A percentile compares a stretch with the other conserved stretches of the same genome.
Evolutionary conservation across 2,113 vertebrate genomes (phyloP).

Genomic region (Alexandromys fortis): DNA sequence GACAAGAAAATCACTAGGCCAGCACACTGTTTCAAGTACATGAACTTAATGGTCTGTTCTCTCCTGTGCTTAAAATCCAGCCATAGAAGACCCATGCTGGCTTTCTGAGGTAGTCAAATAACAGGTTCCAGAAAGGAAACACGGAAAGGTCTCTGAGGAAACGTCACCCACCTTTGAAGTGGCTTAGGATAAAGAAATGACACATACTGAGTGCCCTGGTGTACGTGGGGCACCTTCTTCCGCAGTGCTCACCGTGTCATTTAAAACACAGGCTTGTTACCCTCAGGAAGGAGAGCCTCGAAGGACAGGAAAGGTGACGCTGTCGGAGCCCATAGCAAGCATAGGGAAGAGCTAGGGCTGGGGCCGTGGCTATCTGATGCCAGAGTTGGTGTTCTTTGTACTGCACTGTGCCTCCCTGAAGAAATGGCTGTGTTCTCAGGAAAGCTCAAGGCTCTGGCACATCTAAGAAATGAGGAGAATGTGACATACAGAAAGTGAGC

Average conservation of each 20-base stretch:
- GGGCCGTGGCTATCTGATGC: not conserved
- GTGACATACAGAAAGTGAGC: not conserved
- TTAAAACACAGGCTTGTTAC: slow-evolving; percentile 39
- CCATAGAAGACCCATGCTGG: slow-evolving; percentile 37
- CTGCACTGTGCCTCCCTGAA: not conserved
- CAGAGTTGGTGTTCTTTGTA: not conserved
- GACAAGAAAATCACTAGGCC: slow-evolving; percentile 71
- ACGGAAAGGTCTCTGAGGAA: slow-evolving; percentile 57
- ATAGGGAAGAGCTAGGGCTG: not conserved
- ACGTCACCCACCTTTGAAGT: slow-evolving; percentile 24
- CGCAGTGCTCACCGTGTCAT: not conserved
- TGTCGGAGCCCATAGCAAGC: not conserved
- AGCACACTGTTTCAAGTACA: slow-evolving; percentile 52
- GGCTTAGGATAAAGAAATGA: not conserved
- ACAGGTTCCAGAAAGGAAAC: slow-evolving; percentile 35
- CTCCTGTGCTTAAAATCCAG: slow-evolving; percentile 59
- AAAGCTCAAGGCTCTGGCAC: not conserved
- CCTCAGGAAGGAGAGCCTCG: not conserved
- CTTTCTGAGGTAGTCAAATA: slow-evolving; percentile 64
- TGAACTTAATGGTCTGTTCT: slow-evolving; percentile 67
- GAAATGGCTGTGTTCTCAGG: not conserved
- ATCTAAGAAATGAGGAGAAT: not conserved
- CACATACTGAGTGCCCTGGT: not conserved
- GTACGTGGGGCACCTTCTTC: not conserved
- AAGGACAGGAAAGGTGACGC: slow-evolving; percentile 29